Percentiles rank a stretch among this genome's conserved stretches.
Conservation (phyloP, 1,140 invertebrate species). For the Proctacanthus coquilletti region DNA sequence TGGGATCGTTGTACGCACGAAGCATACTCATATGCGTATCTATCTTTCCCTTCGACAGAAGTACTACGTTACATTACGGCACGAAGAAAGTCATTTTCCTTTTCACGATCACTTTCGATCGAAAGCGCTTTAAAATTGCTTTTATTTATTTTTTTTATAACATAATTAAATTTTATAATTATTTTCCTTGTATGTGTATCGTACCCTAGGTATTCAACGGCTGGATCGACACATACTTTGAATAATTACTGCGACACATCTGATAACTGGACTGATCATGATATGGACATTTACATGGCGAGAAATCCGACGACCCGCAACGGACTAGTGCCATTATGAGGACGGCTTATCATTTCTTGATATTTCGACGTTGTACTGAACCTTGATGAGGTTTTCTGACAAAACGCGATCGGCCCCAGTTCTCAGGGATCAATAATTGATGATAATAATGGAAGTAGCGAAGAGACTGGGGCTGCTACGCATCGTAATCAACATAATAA, state of each 20-base stretch:
- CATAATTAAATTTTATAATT: background rate
- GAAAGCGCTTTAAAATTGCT: constrained; percentile 10
- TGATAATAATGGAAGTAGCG: constrained; percentile 4
- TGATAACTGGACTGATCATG: constrained; percentile 89
- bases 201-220: constrained; percentile 49
- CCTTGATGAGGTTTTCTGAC: constrained; percentile 30
- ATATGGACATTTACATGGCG: constrained; percentile 90
- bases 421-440: too few relatives aligned
- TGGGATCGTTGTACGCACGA: too few relatives aligned
- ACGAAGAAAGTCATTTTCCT: too few relatives aligned
- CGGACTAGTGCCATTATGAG: constrained; percentile 67
- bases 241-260: constrained; percentile 75
- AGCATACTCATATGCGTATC: too few relatives aligned
- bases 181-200: too few relatives aligned
- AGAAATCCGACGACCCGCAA: constrained; percentile 73
- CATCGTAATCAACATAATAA: background rate
- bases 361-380: constrained; percentile 31
- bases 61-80: too few relatives aligned
- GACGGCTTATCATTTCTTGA: constrained; percentile 28
- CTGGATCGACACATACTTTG: constrained; percentile 59
- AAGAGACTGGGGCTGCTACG: background rate
- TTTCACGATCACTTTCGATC: constrained; percentile 7
- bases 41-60: too few relatives aligned
- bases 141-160: background rate
- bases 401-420: constrained; percentile 14